These are phyloP conservation scores for Poeciliopsis paucimaculata DNA, from an alignment of 2,797 vertebrate genomes.

Conservation along the genomic window DNA sequence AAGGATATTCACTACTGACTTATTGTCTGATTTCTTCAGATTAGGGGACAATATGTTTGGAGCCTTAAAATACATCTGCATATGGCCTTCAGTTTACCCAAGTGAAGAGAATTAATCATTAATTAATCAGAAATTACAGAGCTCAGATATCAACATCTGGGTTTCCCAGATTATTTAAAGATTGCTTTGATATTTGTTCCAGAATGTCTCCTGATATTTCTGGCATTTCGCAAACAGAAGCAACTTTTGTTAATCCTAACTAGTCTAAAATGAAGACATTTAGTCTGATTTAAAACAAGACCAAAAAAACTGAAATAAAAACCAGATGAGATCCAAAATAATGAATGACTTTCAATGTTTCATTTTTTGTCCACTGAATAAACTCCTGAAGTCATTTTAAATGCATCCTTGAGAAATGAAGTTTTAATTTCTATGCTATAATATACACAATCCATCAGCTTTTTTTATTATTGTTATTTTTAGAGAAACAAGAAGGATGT, in stretches of 20 bases:
- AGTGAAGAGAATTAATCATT: not conserved
- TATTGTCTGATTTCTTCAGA: not conserved
- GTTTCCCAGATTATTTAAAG: not conserved
- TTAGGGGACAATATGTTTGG: not conserved
- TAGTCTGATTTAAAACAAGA: not conserved
- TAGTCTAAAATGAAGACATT: not conserved
- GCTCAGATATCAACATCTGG: no score
- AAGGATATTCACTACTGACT: not conserved
- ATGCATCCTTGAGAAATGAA: not conserved
- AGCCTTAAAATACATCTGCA: not conserved
- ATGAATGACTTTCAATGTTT: not conserved
- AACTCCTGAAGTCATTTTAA: not conserved
- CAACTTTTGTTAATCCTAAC: not conserved
- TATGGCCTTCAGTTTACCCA: not conserved
- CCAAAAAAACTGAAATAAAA: not conserved
- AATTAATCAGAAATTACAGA: not conserved
- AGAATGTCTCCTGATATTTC: not conserved
- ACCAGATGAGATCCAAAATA: not conserved
- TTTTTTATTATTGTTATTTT: constrained; percentile 2
- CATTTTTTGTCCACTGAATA: not conserved
- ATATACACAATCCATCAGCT: constrained; percentile 21
- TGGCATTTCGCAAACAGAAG: not conserved
- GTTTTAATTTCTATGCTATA: constrained; percentile 28
- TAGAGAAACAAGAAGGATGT: constrained; percentile 1
- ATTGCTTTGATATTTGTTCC: not conserved